Conservation (phyloP, 2,888 invertebrate species). For the Dione vanillae region DNA sequence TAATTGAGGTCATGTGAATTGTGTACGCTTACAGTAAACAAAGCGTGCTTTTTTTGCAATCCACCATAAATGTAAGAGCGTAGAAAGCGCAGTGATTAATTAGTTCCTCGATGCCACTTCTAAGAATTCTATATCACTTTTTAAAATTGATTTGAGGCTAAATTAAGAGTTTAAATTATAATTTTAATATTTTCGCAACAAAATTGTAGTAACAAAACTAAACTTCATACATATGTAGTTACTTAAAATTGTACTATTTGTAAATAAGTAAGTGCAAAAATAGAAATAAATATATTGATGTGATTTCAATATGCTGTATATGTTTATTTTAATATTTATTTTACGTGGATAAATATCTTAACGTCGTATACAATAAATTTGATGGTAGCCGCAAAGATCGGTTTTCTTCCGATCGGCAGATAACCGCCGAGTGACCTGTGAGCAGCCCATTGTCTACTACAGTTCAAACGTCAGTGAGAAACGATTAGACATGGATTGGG, state of each 20-base stretch:
- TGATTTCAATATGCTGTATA: neutral
- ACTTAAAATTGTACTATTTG: neutral
- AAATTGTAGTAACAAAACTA: neutral
- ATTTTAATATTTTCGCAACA: neutral
- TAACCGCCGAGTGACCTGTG: conserved; percentile 77
- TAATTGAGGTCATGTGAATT: conserved; percentile 77
- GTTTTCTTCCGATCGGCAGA: conserved; percentile 75
- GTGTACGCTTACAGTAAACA: conserved; percentile 57
- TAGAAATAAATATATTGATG: neutral
- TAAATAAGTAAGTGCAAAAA: neutral
- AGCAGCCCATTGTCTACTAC: conserved; percentile 72
- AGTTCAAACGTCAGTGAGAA: conserved; percentile 57
- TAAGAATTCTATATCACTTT: conserved; percentile 29
- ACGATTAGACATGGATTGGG: conserved; percentile 43
- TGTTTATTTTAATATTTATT: neutral
- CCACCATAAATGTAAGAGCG: conserved; percentile 48
- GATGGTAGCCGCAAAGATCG: conserved; percentile 69
- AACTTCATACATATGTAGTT: neutral
- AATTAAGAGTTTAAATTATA: conserved; percentile 5
- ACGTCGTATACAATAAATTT: conserved; percentile 73
- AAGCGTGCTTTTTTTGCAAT: conserved; percentile 58
- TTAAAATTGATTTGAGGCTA: conserved; percentile 12
- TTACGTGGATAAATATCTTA: conserved; percentile 59
- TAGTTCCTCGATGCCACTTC: conserved; percentile 39
- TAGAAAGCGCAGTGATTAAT: conserved; percentile 46